Base-by-base conservation (phyloP, 2,888 invertebrate genomes). In the Aricia artaxerxes region DNA sequence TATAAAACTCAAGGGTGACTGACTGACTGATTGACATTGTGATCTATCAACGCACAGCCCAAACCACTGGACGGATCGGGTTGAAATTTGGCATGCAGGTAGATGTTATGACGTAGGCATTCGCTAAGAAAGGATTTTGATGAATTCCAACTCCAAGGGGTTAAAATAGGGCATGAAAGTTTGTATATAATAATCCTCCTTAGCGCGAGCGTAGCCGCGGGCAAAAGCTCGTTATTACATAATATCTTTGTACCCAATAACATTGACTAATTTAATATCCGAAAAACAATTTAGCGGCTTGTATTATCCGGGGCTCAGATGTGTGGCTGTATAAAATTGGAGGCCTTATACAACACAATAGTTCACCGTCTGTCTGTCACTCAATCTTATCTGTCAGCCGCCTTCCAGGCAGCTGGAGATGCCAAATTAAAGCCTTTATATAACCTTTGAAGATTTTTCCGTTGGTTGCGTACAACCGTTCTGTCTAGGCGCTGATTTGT, bases 271-370 rank as follows among this genome's bases (percentile, higher is more conserved):
- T 69, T 69, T 69, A 69, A 69, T 38, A 16, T 38, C 35, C 69
- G 35, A 35, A 35, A 35, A 69, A 69, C 69, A 35, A 69, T 69
- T 35, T 69, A 13, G 16, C 11, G 5, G 35, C 69, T 35, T 35
- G 69, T 69, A 11, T 69, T 69, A 69, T 69, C 69, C 69, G 69
- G 69, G 69, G 35, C 69, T 35, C 69, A 69, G 69, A 69, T 69
- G 69, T 13, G 69, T 69, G 69, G 69, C 35, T 9, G 69, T 69
- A 38, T 69, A 69, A 69, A 69, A 69, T 69, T 69, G 69, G 35
- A 69, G 35, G 69, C 35, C 69, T 69, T 69, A 35, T 16, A 35
- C 35, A 69, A 69, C 69, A 69, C 35, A 69, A 69, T 69, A 69
- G 69, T 69, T 69, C 13, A 13, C 69, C 1, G 35, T 69, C 35